Base-by-base conservation (phyloP, 2,113 vertebrate genomes). In the Deroptyus accipitrinus region DNA sequence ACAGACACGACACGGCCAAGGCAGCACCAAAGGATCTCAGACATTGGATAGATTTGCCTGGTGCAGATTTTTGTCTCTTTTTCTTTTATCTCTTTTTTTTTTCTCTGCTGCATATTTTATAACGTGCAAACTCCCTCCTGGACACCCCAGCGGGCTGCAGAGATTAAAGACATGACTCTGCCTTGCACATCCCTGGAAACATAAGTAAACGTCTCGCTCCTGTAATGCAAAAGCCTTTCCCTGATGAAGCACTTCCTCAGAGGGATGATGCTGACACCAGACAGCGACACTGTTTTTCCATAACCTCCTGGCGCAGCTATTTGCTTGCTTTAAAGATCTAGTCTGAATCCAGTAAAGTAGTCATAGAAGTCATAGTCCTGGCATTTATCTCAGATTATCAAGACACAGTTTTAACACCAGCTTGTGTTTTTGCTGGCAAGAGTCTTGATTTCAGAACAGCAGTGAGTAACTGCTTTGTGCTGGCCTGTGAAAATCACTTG, bases 331-430 rank as follows among this genome's bases (percentile, higher is more conserved):
- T 48, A 4, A 35, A 51, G 16, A 54, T 54, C 83, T 8, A 77
- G 88, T 37, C 19, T 18, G 76, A 39, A 54, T 51, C 72, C 91
- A 81, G n/a, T 4, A 35, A 33, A 85, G 48, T 69, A 83, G 61
- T 39, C 44, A 20, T 11, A 42, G 17, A 83, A 90, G 37, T 97
- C 95, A 83, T 63, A 55, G 94, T 63, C 55, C 80, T 92, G 94
- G 86, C 55, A 88, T 95, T 95, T 86, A 46, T 90, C 63, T 93
- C 79, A 16, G 49, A 30, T 83, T 86, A 57, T 93, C 42, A 39
- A 8, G 52, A 44, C n/a, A 3, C 42, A 72, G 20, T 51, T 80
- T 85, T 80, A 92, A 41, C 35, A 24, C 59, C 8, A 14, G 16
- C 5, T 85, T 67, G 11, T 74, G 75, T 73, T 69, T 75, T 82